Percentiles rank a stretch among this genome's conserved stretches.
Evolutionary conservation across 2,797 vertebrate species (phyloP).

Genomic region (Bufotes viridis): DNA sequence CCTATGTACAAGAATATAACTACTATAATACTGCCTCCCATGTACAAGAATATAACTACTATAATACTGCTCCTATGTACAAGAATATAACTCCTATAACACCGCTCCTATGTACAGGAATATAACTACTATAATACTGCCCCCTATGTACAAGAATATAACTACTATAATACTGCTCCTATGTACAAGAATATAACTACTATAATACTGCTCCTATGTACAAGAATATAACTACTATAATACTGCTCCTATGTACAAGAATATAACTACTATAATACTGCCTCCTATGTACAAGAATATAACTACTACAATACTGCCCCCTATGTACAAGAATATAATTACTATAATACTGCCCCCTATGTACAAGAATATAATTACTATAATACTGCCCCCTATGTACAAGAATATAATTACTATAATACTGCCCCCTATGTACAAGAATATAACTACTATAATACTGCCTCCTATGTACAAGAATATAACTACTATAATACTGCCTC

Average conservation of each 20-base stretch:
- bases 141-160: too few relatives aligned
- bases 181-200: constrained; percentile 7
- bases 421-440: too few relatives aligned
- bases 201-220: constrained; percentile 1
- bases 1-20: background rate
- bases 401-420: too few relatives aligned
- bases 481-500: too few relatives aligned
- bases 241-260: background rate
- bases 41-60: constrained; percentile 2
- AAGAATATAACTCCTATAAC: constrained; percentile 5
- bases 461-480: too few relatives aligned
- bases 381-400: too few relatives aligned
- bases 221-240: constrained; percentile 11
- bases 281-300: constrained; percentile 2
- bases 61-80: background rate
- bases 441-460: too few relatives aligned
- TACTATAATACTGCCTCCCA: too few relatives aligned
- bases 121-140: background rate
- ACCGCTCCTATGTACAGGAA: too few relatives aligned
- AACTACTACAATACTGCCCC: constrained; percentile 1
- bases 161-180: constrained; percentile 6
- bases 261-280: constrained; percentile 14
- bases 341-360: too few relatives aligned
- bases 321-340: too few relatives aligned
- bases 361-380: too few relatives aligned